Base-by-base conservation (phyloP, 1,140 invertebrate genomes). In the Forficula auricularia region DNA sequence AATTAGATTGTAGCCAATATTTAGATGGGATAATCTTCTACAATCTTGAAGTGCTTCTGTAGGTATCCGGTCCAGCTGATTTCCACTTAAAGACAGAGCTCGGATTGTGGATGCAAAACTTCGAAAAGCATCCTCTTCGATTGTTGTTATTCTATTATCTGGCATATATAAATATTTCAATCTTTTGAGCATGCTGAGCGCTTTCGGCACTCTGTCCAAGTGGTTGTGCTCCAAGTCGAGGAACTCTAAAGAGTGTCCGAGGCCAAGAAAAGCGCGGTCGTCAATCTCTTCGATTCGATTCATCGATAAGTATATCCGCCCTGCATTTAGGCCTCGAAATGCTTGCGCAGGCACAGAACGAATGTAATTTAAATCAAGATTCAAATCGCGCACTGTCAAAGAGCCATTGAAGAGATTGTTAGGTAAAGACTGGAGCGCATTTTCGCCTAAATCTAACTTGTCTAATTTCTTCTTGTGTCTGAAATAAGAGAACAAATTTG, bases 1-100 rank as follows among this genome's bases (percentile, higher is more conserved):
- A 50, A 91, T 87, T 48, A 73, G 73, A 57, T 91, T 91, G 55
- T 89, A 87, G 19, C 82, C 84, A 43, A 89, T 70, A 61, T 89
- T 88, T 36, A 91, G 66, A 59, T 88, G 84, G 10, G 79, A 67
- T 33, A 91, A 63, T 45, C 68, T 72, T 3, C 71, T 71, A 50
- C 82, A 76, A 53, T 74, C 69, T 49, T 66, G 66, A 15, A 91
- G 56, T 0, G 75, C 68, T 19, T 71, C 57, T 8, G 69, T 66
- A 2, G 86, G 85, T 18, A 89, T 71, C 35, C 65, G 63, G 37
- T 67, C 72, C 44, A 90, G 68, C 54, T 72, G 73, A 59, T 90
- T 90, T 1, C 81, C 81, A 19, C 80, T 79, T 3, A 89, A 62
- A 18, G 82, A 85, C 2, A 90, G 58, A 2, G 80, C 80, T 52